Evolutionary conservation across 2,797 vertebrate species (phyloP).

Genomic region (Enteromius paludinosus): DNA sequence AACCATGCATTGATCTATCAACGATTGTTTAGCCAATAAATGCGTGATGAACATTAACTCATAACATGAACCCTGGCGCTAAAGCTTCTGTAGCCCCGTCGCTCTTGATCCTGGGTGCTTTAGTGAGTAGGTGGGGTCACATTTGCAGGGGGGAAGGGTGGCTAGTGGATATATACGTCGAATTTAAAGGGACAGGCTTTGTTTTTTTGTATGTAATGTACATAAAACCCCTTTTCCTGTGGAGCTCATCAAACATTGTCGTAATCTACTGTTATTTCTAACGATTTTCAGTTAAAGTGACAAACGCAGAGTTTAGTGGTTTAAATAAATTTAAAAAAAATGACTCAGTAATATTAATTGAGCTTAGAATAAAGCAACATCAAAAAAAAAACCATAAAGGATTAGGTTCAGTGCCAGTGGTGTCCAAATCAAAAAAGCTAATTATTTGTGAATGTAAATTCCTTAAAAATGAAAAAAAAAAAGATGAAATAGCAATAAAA

Average conservation of each 20-base stretch:
- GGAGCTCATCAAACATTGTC: neutral
- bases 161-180: slow-evolving; percentile 70
- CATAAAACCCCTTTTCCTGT: neutral
- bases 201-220: slow-evolving; percentile 62
- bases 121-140: slow-evolving; percentile 66
- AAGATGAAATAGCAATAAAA: neutral
- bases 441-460: neutral
- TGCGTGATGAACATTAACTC: neutral
- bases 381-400: neutral
- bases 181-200: slow-evolving; percentile 80
- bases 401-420: neutral
- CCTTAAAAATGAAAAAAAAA: neutral
- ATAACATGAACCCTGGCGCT: neutral
- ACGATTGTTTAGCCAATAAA: neutral
- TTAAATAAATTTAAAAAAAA: neutral
- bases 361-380: neutral
- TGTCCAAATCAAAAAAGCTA: neutral
- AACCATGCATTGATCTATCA: neutral
- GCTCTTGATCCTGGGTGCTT: slow-evolving; percentile 43
- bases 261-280: neutral
- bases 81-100: neutral
- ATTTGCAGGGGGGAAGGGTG: slow-evolving; percentile 74
- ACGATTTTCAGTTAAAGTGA: neutral
- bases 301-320: neutral
- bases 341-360: neutral